Base-by-base conservation (phyloP, 1,140 invertebrate genomes). In the Tetramorium parvispinum region DNA sequence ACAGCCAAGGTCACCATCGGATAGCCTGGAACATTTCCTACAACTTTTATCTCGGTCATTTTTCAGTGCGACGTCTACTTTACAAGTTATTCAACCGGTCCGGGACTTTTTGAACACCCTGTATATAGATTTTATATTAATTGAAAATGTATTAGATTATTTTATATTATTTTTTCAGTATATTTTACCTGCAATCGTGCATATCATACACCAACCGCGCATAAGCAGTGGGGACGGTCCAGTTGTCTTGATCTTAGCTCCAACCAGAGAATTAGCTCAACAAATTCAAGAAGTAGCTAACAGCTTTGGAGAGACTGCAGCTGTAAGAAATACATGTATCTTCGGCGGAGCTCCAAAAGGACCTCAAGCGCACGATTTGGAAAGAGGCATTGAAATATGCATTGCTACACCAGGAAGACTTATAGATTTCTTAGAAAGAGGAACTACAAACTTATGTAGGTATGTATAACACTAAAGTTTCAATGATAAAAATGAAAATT, bases 341-440 rank as follows among this genome's bases (percentile, higher is more conserved):
- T 99, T 99, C 96, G 99, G 99, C 86, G 99, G 99, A 57, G 98
- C 99, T 13, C 98, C 98, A 0, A 99, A 99, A 95, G 98, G 98
- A 87, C 98, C 98, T 68, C 97, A 98, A 94, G 97, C 97, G 27
- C 96, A 97, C 91, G 98, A 99, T 93, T 96, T 99, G 68, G 97
- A 99, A 94, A 96, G 97, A 92, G 98, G 98, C 91, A 97, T 97
- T 40, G 98, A 98, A 95, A 98, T 99, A 92, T 97, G 99, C 16
- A 98, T 99, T 93, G 98, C 99, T 0, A 99, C 99, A 55, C 99
- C 99, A 75, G 99, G 99, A 18, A 97, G 99, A 91, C 96, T 99
- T 13, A 98, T 99, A 93, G 99, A 99, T 96, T 99, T 99, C 94
- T 95, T 99, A 10, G 98, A 99, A 94, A 97, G 97, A 89, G 98